Conservation (phyloP, 2,797 vertebrate species). For the Paramormyrops hopkinsi region DNA sequence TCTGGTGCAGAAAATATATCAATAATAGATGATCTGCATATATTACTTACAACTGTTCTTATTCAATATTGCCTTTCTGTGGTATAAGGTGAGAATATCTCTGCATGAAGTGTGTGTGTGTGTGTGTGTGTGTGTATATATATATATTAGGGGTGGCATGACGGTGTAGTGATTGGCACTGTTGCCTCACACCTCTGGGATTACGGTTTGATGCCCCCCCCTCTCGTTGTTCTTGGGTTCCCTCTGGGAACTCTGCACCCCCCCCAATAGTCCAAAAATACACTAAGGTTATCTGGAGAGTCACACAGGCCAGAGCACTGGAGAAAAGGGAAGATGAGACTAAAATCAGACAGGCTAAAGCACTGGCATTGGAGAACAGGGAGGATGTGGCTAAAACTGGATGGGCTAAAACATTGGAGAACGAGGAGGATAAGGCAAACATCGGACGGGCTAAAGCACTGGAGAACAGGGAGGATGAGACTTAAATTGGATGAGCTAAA, state of each 20-base stretch:
- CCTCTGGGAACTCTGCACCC: neutral
- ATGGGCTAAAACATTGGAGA: neutral
- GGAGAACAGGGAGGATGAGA: too few relatives aligned
- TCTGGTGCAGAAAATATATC: slow-evolving; percentile 4
- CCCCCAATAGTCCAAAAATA: neutral
- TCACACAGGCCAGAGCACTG: too few relatives aligned
- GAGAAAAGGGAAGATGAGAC: too few relatives aligned
- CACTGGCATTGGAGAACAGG: too few relatives aligned
- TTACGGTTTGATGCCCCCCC: neutral
- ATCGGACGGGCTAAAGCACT: too few relatives aligned
- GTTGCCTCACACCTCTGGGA: neutral
- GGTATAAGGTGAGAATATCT: neutral
- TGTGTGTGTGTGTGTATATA: too few relatives aligned
- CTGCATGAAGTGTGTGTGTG: neutral
- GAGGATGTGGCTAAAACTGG: too few relatives aligned
- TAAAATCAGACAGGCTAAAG: too few relatives aligned
- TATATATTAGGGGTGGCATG: neutral
- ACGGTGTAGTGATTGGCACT: neutral
- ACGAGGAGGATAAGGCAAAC: neutral
- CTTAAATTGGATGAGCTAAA: too few relatives aligned
- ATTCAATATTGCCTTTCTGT: neutral
- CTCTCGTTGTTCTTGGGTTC: neutral
- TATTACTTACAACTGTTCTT: slow-evolving; percentile 8
- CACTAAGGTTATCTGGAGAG: neutral
- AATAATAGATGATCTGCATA: slow-evolving; percentile 22